Evolutionary conservation across 2,888 invertebrate species (phyloP), one percentile per base, ranked within the genome.

Genomic region (Pammene aurita): DNA sequence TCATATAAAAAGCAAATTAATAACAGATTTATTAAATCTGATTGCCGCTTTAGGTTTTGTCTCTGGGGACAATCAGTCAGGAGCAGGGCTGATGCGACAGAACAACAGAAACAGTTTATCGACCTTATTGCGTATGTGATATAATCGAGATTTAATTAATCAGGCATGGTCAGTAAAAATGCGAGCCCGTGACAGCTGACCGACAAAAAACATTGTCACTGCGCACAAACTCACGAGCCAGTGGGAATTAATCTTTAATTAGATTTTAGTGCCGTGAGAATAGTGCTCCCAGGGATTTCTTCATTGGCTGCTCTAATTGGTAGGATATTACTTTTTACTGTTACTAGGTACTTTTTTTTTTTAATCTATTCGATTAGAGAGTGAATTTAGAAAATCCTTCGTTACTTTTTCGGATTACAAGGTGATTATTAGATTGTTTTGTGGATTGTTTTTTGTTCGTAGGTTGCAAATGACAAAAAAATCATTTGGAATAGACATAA

Each of bases 311-410:
- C 13, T 46, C 56, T 67, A 67, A 67, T 67, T 62, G 48, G 34
- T 18, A 44, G 62, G 62, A 67, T 67, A 67, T 67, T 57, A 67
- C 62, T 44, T 63, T 67, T 57, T 57, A 67, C 56, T 56, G 50
- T 63, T 62, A 48, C 48, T 62, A 38, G 38, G 38, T 38, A 48
- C 55, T 60, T 16, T 56, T 34, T 41, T 62, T 67, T 56, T 55
- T 34, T 56, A 50, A 62, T 55, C 16, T 11, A 48, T 62, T 50
- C 50, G 48, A 67, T 67, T 67, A 56, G 46, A 18, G 7, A 46
- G 50, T 56, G 16, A 35, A 44, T 67, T 67, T 62, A 50, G 42
- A 67, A 63, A 50, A 44, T 42, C 54, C 55, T 41, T 48, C 26
- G 16, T 38, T 18, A 16, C 5, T 41, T 41, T 13, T 6, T 13